Evolutionary conservation across 1,140 invertebrate genomes (phyloP), one percentile per base, ranked within the genome.

Genomic region (Drosophila obscura): DNA sequence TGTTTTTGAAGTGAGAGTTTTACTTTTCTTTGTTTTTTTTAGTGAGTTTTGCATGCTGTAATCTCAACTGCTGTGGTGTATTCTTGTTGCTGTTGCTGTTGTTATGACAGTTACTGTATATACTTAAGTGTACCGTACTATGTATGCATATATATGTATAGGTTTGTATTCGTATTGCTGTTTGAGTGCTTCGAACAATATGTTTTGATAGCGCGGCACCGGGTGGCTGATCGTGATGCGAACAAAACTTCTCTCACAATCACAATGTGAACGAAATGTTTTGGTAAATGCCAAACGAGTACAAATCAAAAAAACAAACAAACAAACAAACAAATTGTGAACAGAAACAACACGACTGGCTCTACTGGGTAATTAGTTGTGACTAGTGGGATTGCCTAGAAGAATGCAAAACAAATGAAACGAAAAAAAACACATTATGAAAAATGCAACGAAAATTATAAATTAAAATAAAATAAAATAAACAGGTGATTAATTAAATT

Each of bases 361-460:
- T 75, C 35, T 39, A 75, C 49, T 90, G 87, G 69, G 26, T 26
- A 73, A 88, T 91, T 91, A 87, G 81, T 91, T 87, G 75, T 91
- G 90, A 90, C 90, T 91, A 91, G 85, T 89, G 80, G 90, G 90
- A 65, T 91, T 91, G 69, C 90, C 90, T 91, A 91, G 74, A 91
- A 91, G 46, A 73, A 90, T 90, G 73, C 79, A 81, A 76, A 80
- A 65, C 41, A 26, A 63, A 66, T 60, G 19, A 19, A 19, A 19
- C 19, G 19, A 19, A 19, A n/a, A 66, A 51, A 69, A 53, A 52
- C 53, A 64, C 50, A 9, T 59, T 39, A 59, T 24, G 52, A 62
- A 46, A 24, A 67, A 83, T 68, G 64, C 60, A 39, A 77, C n/a
- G 68, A 60, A 69, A 52, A 57, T 19, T 24, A 26, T 44, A 73